Conservation (phyloP, 1,140 invertebrate species). For the Tetragonula clypearis region DNA sequence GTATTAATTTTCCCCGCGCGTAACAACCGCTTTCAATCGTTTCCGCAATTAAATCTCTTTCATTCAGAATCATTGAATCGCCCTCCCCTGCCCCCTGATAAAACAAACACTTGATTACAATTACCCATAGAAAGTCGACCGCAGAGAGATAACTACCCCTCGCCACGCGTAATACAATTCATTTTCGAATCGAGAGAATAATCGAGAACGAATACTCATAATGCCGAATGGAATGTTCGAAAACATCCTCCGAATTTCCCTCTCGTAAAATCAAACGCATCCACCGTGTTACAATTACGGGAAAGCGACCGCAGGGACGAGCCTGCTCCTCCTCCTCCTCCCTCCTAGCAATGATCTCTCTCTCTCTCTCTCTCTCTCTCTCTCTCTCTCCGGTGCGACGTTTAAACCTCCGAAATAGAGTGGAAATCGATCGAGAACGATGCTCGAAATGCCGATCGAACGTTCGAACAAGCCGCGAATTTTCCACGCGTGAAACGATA, state of each 20-base stretch:
- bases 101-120: background rate
- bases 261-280: background rate
- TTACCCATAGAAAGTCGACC: background rate
- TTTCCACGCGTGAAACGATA: constrained; percentile 4
- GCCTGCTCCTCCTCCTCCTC: too few relatives aligned
- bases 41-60: background rate
- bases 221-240: background rate
- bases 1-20: background rate
- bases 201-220: background rate
- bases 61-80: background rate
- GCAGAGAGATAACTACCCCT: too few relatives aligned
- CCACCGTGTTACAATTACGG: background rate
- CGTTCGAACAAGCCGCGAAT: background rate
- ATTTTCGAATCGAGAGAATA: background rate
- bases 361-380: too few relatives aligned
- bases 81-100: background rate
- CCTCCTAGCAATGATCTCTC: background rate
- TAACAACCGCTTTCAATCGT: background rate
- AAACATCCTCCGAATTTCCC: background rate
- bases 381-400: background rate
- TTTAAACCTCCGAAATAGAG: background rate
- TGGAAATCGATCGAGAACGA: background rate
- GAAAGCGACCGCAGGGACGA: background rate
- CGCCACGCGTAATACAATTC: too few relatives aligned
- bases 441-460: background rate